These are phyloP conservation scores for Styela plicata DNA, from an alignment of 23 tunicate genomes.

Conservation along the genomic window DNA sequence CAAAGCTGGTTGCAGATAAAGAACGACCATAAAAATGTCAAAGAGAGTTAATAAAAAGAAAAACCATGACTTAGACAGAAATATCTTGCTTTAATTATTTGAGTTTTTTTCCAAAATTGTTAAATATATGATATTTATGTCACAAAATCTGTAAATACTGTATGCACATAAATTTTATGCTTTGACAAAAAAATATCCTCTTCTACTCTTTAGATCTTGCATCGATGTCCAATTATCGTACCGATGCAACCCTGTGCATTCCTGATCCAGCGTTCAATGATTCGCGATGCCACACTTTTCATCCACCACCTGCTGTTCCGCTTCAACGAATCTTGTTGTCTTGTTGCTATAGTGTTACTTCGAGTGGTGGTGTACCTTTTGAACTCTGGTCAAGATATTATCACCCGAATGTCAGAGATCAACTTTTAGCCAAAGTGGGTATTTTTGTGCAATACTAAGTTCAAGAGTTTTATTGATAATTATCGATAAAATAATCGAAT, in stretches of 20 bases:
- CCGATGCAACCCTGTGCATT: conserved; percentile 60
- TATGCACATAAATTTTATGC: neutral
- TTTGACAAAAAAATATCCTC: too few relatives aligned
- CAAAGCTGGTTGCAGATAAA: too few relatives aligned
- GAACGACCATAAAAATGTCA: too few relatives aligned
- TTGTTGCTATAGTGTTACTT: conserved; percentile 44
- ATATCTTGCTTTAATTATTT: too few relatives aligned
- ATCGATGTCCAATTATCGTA: conserved; percentile 43
- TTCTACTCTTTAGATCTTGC: conserved; percentile 21
- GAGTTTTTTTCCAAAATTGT: too few relatives aligned
- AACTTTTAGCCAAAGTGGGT: conserved; percentile 69
- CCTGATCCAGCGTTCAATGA: conserved; percentile 59
- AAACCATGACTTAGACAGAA: too few relatives aligned
- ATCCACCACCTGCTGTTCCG: conserved; percentile 58
- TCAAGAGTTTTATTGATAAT: too few relatives aligned
- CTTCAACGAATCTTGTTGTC: conserved; percentile 45
- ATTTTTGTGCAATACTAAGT: too few relatives aligned
- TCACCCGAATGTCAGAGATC: conserved; percentile 67
- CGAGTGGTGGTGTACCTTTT: conserved; percentile 61
- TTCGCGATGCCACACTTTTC: conserved; percentile 39
- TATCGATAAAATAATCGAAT: too few relatives aligned
- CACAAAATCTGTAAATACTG: too few relatives aligned
- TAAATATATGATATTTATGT: too few relatives aligned
- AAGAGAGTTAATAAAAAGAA: too few relatives aligned
- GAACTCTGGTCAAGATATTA: conserved; percentile 80